Evolutionary conservation across 1,140 invertebrate species (phyloP).

Genomic region (Platorchestia sp.): DNA sequence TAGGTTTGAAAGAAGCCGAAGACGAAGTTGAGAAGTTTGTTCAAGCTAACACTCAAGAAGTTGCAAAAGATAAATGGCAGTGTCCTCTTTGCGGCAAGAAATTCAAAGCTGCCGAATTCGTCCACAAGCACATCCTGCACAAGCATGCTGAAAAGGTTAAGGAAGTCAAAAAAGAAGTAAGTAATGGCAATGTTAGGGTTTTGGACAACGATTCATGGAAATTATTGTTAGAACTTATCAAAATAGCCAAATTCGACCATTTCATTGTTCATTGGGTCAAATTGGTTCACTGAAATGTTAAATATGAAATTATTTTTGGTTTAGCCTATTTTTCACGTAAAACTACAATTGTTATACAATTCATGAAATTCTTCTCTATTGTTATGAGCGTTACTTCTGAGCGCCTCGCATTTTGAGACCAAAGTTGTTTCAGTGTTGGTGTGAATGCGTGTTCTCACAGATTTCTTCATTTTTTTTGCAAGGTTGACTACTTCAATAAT

Average conservation of each 20-base stretch:
- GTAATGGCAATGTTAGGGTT: constrained; percentile 7
- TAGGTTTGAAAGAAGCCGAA: constrained; percentile 73
- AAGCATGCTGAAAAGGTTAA: constrained; percentile 97
- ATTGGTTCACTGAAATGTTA: not conserved
- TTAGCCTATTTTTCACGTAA: too few species aligned
- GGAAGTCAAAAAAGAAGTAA: constrained; percentile 93
- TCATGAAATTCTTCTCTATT: not conserved
- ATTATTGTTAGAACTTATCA: not conserved
- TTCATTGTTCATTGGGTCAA: not conserved
- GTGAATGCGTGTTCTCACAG: not conserved
- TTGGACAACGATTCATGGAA: not conserved
- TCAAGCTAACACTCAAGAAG: constrained; percentile 92
- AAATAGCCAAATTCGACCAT: not conserved
- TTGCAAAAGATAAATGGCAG: constrained; percentile 98
- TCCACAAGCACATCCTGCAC: constrained; percentile 98
- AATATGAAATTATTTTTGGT: not conserved
- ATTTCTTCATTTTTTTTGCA: constrained; percentile 48
- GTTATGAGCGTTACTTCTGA: not conserved
- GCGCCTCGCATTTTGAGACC: not conserved
- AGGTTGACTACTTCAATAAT: constrained; percentile 96
- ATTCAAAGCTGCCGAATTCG: constrained; percentile 99
- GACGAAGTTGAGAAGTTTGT: constrained; percentile 94
- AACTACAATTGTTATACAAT: not conserved
- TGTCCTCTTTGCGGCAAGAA: constrained; percentile 99
- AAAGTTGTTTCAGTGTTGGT: not conserved